Conservation (phyloP, 2,113 vertebrate species). For the Lycocorax pyrrhopterus region DNA sequence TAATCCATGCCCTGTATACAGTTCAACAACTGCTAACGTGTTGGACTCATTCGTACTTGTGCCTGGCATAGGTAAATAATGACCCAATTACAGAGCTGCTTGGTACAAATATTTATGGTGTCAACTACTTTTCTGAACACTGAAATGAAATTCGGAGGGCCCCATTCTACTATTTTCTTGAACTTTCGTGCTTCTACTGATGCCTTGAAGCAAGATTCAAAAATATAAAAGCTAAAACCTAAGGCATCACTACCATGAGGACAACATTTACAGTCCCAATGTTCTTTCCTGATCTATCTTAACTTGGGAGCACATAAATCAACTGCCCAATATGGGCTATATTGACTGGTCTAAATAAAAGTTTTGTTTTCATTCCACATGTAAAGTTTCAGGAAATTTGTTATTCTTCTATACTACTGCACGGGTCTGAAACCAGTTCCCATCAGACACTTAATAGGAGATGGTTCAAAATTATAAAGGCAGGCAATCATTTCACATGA, state of each 20-base stretch:
- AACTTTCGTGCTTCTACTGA: background rate
- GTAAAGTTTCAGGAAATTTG: background rate
- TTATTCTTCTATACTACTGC: background rate
- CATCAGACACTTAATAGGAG: background rate
- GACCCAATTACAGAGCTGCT: background rate
- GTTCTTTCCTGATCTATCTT: background rate
- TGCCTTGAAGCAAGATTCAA: no score
- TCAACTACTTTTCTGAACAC: background rate
- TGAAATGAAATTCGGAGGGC: background rate
- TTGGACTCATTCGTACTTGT: background rate
- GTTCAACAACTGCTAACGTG: conserved; percentile 19
- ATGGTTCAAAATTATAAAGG: background rate
- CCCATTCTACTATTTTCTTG: background rate
- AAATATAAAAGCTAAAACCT: no score
- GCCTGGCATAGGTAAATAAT: background rate
- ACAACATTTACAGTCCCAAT: background rate
- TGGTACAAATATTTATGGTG: background rate
- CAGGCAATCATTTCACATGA: background rate
- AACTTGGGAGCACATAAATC: background rate
- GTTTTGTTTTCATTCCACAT: background rate
- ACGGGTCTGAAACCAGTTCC: background rate
- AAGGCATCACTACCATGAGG: background rate
- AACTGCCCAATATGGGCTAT: background rate
- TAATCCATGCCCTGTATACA: conserved; percentile 31
- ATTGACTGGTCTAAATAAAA: background rate